Conservation (phyloP, 2,797 vertebrate genomes). For the Hephaestus fuliginosus region DNA sequence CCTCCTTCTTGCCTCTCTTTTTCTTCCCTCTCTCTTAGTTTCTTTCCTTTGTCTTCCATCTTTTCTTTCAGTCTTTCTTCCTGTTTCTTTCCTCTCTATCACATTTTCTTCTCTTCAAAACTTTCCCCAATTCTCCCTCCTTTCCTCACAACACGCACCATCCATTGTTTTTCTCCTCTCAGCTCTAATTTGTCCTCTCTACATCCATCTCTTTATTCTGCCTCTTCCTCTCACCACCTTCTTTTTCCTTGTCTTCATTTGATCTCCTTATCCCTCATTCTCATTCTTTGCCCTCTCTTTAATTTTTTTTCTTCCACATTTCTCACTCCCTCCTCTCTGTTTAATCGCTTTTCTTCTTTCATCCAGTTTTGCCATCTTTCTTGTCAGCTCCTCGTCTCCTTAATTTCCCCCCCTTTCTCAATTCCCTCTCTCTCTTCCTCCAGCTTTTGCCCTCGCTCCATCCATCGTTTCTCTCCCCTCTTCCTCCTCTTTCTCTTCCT, state of each 20-base stretch:
- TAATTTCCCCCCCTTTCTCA: constrained; percentile 10
- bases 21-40: background rate
- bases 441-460: background rate
- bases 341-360: background rate
- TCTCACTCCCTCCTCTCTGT: background rate
- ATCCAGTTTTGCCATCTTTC: constrained; percentile 21
- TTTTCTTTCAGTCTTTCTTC: background rate
- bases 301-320: background rate
- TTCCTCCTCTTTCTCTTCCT: constrained; percentile 15
- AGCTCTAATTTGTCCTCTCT: constrained; percentile 25
- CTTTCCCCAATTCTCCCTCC: constrained; percentile 6
- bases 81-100: background rate
- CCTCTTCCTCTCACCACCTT: background rate
- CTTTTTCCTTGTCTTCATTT: background rate
- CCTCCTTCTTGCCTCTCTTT: background rate
- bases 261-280: background rate
- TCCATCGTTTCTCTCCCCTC: constrained; percentile 29
- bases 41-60: background rate
- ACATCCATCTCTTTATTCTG: background rate
- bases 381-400: constrained; percentile 13
- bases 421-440: background rate
- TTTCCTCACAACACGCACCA: constrained; percentile 12
- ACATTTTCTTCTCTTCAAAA: background rate
- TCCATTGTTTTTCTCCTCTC: constrained; percentile 16
- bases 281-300: background rate